Conservation (phyloP, 2,113 vertebrate genomes). For the Sus scrofa region DNA sequence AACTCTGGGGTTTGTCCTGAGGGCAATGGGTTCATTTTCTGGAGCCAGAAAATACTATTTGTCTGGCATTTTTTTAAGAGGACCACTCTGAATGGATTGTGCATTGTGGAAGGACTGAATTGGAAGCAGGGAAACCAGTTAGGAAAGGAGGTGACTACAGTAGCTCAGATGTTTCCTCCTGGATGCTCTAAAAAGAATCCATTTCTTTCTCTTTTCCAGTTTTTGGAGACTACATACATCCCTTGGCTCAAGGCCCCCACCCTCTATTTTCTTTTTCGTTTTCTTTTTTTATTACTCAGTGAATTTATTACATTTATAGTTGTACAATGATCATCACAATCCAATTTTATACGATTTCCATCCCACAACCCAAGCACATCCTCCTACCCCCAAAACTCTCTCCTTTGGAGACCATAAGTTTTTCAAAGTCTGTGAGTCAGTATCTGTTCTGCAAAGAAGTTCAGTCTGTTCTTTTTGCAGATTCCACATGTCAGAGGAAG, state of each 20-base stretch:
- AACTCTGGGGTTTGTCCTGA: background rate
- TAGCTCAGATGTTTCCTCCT: background rate
- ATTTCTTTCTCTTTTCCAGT: background rate
- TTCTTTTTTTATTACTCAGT: too few species aligned
- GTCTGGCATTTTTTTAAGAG: conserved; percentile 19
- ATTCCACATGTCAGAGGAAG: too few species aligned
- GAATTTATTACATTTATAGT: too few species aligned
- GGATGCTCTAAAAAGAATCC: background rate
- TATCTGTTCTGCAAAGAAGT: too few species aligned
- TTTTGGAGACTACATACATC: background rate
- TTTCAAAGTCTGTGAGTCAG: too few species aligned
- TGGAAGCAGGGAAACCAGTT: background rate
- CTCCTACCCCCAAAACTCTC: too few species aligned
- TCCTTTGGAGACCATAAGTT: too few species aligned
- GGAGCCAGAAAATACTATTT: background rate
- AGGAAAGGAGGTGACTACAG: background rate
- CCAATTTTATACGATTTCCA: too few species aligned
- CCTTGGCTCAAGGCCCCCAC: background rate
- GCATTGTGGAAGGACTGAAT: background rate
- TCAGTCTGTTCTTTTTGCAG: too few species aligned
- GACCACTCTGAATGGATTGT: background rate
- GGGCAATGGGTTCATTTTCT: background rate
- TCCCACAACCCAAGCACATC: too few species aligned
- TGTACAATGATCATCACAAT: too few species aligned
- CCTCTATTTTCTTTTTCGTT: too few species aligned